Evolutionary conservation across 2,113 vertebrate species (phyloP).

Genomic region (Pelecanoides urinatrix): DNA sequence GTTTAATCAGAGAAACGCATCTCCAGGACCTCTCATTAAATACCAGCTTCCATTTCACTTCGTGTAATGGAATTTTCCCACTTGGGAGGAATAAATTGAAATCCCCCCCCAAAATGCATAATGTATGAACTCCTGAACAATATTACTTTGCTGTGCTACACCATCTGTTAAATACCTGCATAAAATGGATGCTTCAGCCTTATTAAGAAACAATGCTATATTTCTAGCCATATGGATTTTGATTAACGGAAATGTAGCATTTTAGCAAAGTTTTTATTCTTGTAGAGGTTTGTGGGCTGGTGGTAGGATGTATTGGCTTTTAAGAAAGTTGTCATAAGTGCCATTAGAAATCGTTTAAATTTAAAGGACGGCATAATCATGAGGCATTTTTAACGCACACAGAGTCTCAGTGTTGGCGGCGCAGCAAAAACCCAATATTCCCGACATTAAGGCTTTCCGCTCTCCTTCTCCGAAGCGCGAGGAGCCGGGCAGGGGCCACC

Average conservation of each 20-base stretch:
- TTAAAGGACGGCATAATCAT: not conserved
- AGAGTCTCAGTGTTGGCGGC: not conserved
- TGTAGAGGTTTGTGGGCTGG: not conserved
- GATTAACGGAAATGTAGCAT: slow-evolving; percentile 20
- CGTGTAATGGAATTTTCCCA: slow-evolving; percentile 34
- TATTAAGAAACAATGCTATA: slow-evolving; percentile 18
- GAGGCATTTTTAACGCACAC: not conserved
- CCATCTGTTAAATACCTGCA: slow-evolving; percentile 73
- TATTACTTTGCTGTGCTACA: not conserved
- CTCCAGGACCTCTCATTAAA: not conserved
- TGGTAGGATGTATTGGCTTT: not conserved
- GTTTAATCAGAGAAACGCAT: not conserved
- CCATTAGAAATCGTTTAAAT: not conserved
- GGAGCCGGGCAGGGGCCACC: accelerated
- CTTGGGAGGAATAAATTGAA: slow-evolving; percentile 38
- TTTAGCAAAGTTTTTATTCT: not conserved
- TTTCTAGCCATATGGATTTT: slow-evolving; percentile 26
- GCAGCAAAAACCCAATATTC: not conserved
- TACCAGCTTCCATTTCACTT: not conserved
- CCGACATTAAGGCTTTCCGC: not conserved
- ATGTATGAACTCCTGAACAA: slow-evolving; percentile 53
- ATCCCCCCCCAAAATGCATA: slow-evolving; percentile 36
- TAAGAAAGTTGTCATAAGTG: not conserved
- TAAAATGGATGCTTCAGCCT: slow-evolving; percentile 57
- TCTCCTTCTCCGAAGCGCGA: accelerated